Conservation (phyloP, 2,888 invertebrate species). For the Agriotes lineatus region DNA sequence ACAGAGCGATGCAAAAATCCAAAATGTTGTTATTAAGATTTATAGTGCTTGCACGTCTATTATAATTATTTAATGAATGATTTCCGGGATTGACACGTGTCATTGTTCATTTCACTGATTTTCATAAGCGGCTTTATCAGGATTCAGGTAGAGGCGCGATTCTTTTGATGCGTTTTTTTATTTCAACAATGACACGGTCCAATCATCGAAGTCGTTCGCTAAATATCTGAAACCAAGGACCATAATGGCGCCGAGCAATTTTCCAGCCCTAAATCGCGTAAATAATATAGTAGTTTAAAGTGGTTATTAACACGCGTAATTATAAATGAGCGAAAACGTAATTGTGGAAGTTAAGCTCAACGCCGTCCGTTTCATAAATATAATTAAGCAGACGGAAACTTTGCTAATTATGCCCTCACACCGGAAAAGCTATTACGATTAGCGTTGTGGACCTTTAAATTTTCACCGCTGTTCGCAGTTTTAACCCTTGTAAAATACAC, state of each 20-base stretch:
- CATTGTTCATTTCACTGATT: too few species aligned
- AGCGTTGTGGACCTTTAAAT: slow-evolving; percentile 29
- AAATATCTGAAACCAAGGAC: too few species aligned
- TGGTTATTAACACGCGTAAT: slow-evolving; percentile 29
- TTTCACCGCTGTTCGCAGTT: neutral
- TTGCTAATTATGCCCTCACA: slow-evolving; percentile 35
- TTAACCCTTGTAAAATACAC: neutral
- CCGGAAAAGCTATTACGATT: slow-evolving; percentile 31
- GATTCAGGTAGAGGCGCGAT: too few species aligned
- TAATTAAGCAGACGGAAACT: slow-evolving; percentile 38
- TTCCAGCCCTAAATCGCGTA: neutral
- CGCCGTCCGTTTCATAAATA: slow-evolving; percentile 36
- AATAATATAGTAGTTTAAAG: slow-evolving; percentile 28
- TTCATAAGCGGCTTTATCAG: too few species aligned
- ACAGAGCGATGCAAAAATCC: too few species aligned
- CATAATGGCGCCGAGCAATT: slow-evolving; percentile 2
- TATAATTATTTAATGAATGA: too few species aligned
- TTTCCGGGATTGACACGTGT: too few species aligned
- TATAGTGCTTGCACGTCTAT: too few species aligned
- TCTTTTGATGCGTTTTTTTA: too few species aligned
- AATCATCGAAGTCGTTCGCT: too few species aligned
- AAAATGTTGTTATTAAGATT: too few species aligned
- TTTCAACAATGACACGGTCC: too few species aligned
- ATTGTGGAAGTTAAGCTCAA: slow-evolving; percentile 33
- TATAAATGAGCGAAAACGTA: slow-evolving; percentile 28